These are phyloP conservation scores for Notodonta dromedarius DNA, from an alignment of 2,888 invertebrate species.

Conservation along the genomic window DNA sequence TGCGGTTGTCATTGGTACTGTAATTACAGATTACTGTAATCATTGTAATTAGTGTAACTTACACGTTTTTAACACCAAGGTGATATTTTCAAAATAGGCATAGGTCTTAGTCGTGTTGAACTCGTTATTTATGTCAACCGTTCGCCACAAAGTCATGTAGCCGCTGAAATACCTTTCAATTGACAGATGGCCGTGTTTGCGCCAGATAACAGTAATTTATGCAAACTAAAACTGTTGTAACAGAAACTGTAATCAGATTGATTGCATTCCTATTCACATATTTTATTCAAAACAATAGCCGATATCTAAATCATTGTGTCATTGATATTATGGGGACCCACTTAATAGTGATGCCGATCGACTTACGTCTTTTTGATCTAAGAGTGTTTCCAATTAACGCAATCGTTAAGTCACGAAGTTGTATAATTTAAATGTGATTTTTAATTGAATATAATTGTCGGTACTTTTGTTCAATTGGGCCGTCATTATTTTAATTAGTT, in stretches of 20 bases:
- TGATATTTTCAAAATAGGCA: no score
- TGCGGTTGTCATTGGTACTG: no score
- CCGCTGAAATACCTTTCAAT: conserved; percentile 24
- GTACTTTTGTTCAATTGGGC: not conserved
- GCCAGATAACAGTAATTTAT: conserved; percentile 35
- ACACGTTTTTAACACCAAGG: no score
- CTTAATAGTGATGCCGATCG: conserved; percentile 17
- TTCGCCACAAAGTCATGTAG: conserved; percentile 14
- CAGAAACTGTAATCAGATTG: conserved; percentile 36
- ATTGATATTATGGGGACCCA: conserved; percentile 27
- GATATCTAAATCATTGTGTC: conserved; percentile 40
- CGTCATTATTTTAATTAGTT: not conserved
- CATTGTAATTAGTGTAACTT: no score
- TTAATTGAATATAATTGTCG: not conserved
- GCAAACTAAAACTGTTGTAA: conserved; percentile 37
- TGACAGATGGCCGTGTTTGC: conserved; percentile 20
- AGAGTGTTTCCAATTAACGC: not conserved
- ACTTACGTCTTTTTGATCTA: conserved; percentile 24
- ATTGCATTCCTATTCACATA: conserved; percentile 31
- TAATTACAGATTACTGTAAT: no score
- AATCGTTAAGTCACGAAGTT: not conserved
- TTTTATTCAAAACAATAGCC: conserved; percentile 42
- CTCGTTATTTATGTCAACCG: conserved; percentile 2
- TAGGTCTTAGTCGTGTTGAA: no score
- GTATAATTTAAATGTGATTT: not conserved